Evolutionary conservation across 2,797 vertebrate species (phyloP), one percentile per base, ranked within the genome.

Genomic region (Vireo griseus): DNA sequence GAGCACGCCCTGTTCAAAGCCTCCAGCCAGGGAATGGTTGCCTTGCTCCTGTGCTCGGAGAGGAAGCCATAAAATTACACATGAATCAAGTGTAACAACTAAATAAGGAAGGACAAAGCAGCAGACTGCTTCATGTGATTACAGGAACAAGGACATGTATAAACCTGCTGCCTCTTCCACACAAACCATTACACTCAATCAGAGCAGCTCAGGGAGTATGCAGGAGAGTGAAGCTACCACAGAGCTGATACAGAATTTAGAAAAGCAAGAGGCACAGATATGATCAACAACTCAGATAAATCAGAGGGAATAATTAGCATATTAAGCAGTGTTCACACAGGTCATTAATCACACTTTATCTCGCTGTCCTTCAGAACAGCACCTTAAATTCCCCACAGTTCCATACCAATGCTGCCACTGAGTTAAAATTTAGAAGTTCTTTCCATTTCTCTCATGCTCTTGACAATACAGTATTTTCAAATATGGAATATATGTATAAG

Each of bases 21-120:
- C 45, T n/a, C 39, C 65, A 85, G 82, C 21, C 55, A 55, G 31
- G 35, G 42, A 73, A 80, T 0, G 9, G 48, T 13, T 45, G 66
- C 22, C 19, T 26, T 66, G 39, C 74, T 65, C 28, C 3, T 0
- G 2, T 16, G 35, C 31, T 63, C 2, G 0, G 19, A 71, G 45
- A 92, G 57, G 48, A 91, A 93, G 33, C 57, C 45, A 40, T 16
- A 69, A 73, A 76, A 55, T 33, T 22, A 71, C 2, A 2, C 55
- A 50, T 3, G 15, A 88, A 52, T 26, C 51, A 82, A 74, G 31
- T 33, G 37, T n/a, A 91, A 76, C 92, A 88, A 77, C 18, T 50
- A 80, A 85, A 83, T 72, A 80, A 74, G 68, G 79, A 83, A 31
- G 17, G 54, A 55, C 81, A 91, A 69, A 89, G 83, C 48, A 85